Evolutionary conservation across 2,797 vertebrate species (phyloP).

Genomic region (Antennarius maculatus): DNA sequence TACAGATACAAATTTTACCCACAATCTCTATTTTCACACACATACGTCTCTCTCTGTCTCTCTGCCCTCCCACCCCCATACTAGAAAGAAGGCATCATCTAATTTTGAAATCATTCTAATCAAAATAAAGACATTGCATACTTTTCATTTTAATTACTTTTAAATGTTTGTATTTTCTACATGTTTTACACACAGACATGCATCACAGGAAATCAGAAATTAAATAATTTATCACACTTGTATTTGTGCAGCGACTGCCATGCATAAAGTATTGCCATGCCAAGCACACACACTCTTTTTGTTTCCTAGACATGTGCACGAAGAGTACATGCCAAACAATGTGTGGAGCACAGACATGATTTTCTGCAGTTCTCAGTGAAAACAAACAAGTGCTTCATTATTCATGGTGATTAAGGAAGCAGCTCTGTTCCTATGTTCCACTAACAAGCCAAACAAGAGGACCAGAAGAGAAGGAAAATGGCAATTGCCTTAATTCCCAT

Average conservation of each 20-base stretch:
- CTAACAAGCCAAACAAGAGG: conserved; percentile 50
- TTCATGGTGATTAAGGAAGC: conserved; percentile 64
- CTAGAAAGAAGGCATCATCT: background rate
- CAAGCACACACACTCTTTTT: background rate
- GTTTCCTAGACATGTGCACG: background rate
- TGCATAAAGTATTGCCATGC: conserved; percentile 32
- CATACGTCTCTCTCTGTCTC: no score
- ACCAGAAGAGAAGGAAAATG: conserved; percentile 28
- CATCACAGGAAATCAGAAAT: conserved; percentile 2
- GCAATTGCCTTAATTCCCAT: conserved; percentile 42
- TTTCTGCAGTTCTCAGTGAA: conserved; percentile 58
- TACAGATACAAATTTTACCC: no score
- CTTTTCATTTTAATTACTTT: background rate
- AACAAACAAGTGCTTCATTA: conserved; percentile 67
- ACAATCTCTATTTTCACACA: no score
- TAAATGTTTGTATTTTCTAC: background rate
- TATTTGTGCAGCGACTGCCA: conserved; percentile 21
- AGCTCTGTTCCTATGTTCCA: conserved; percentile 49
- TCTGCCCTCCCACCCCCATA: background rate
- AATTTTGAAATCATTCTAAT: background rate
- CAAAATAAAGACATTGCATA: background rate
- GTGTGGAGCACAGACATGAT: conserved; percentile 23
- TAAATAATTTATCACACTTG: conserved; percentile 32
- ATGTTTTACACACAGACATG: background rate
- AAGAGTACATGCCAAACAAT: background rate